phyloP scores from a whole-genome alignment of 2,797 vertebrate genomes.

The Eospalax fontanierii region DNA sequence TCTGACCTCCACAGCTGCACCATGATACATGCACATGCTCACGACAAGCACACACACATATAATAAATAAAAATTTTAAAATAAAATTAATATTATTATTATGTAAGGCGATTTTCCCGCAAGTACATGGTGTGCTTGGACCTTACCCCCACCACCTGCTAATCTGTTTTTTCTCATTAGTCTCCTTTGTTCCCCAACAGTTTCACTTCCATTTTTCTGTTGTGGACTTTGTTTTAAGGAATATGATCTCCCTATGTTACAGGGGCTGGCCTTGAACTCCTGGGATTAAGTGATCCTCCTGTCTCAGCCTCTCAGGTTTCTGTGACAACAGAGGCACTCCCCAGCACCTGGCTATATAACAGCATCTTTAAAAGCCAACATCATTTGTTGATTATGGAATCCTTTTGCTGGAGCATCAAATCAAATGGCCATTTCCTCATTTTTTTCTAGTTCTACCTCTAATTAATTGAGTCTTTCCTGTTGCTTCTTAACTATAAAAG shows the following conservation, averaged over 20 bases:
- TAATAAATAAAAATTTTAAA: no score
- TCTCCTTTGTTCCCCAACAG: no score
- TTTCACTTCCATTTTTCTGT: no score
- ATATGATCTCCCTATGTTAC: neutral
- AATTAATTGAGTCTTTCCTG: slow-evolving; percentile 10
- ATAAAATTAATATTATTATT: no score
- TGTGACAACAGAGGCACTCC: neutral
- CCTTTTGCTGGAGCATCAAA: slow-evolving; percentile 2
- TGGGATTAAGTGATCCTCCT: neutral
- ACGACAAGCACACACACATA: no score
- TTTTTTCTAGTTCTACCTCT: neutral
- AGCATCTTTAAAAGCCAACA: neutral
- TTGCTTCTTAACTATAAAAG: slow-evolving; percentile 22
- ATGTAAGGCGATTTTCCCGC: no score
- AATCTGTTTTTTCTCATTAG: no score
- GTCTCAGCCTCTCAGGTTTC: neutral
- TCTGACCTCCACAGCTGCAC: no score
- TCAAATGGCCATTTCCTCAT: slow-evolving; percentile 5
- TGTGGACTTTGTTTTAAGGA: neutral
- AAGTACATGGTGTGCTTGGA: no score
- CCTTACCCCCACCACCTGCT: no score
- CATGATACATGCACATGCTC: no score
- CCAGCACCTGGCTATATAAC: neutral
- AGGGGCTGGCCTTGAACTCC: no score
- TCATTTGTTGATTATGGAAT: neutral